These are phyloP conservation scores for Ormyrus labotus DNA, from an alignment of 2,888 invertebrate genomes.

Conservation along the genomic window DNA sequence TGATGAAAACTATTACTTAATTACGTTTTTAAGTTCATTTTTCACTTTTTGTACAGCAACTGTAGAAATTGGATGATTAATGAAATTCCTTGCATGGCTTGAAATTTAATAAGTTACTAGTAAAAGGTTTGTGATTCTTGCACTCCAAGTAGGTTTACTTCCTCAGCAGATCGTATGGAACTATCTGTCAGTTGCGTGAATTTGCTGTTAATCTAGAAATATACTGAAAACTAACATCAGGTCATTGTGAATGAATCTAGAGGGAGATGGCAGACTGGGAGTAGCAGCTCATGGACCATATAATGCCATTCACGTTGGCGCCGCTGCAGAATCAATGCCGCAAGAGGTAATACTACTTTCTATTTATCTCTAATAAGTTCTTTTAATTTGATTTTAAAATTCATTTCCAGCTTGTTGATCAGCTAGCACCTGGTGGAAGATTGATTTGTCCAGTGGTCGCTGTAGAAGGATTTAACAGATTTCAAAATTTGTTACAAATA, in stretches of 20 bases:
- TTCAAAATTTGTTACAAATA: slow-evolving; percentile 80
- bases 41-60: background rate
- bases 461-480: slow-evolving; percentile 86
- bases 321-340: slow-evolving; percentile 89
- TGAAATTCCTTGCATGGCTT: slow-evolving; percentile 4
- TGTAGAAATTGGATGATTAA: slow-evolving; percentile 6
- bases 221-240: slow-evolving; percentile 63
- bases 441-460: slow-evolving; percentile 94
- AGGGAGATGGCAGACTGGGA: slow-evolving; percentile 93
- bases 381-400: slow-evolving; percentile 6
- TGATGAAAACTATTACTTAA: background rate
- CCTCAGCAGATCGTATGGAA: slow-evolving; percentile 61
- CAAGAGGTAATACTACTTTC: slow-evolving; percentile 78
- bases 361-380: background rate
- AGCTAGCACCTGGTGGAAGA: slow-evolving; percentile 94
- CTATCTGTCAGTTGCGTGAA: slow-evolving; percentile 59
- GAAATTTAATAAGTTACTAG: slow-evolving; percentile 24
- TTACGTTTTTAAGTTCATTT: too few species aligned
- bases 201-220: slow-evolving; percentile 48
- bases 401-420: slow-evolving; percentile 84
- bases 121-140: slow-evolving; percentile 55
- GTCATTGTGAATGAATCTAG: slow-evolving; percentile 75
- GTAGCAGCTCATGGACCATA: slow-evolving; percentile 86
- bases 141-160: slow-evolving; percentile 63
- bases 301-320: slow-evolving; percentile 96